Conservation (phyloP, 2,113 vertebrate species). For the Puntigrus tetrazona region DNA sequence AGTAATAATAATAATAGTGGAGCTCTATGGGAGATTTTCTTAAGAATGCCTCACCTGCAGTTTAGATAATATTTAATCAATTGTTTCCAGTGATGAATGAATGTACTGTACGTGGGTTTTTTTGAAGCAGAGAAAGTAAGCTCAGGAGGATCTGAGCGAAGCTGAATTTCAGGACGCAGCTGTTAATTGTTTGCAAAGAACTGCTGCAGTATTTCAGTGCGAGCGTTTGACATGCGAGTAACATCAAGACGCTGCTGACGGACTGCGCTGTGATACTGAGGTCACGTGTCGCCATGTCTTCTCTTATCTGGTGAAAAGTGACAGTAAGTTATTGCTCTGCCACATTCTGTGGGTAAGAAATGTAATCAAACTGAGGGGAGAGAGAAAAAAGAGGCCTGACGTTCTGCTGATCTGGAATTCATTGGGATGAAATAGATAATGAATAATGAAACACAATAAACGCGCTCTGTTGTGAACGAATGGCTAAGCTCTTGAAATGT, state of each 20-base stretch:
- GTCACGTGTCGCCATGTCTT: not conserved
- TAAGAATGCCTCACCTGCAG: not conserved
- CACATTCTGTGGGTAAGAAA: not conserved
- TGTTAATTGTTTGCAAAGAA: not conserved
- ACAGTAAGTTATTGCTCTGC: not conserved
- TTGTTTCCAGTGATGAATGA: not conserved
- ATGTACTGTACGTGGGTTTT: not conserved
- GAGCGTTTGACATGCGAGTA: not conserved
- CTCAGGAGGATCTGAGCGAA: not conserved
- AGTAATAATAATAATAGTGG: not conserved
- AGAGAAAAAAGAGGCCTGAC: not conserved
- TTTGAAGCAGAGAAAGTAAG: not conserved
- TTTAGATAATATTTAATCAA: not conserved
- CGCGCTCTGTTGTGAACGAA: not conserved
- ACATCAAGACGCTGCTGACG: not conserved
- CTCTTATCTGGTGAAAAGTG: not conserved
- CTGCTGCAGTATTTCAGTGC: not conserved
- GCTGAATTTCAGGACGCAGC: not conserved
- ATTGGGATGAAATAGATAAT: conserved; percentile 12
- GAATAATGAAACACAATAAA: not conserved
- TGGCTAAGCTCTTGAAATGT: not conserved
- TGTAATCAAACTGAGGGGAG: not conserved
- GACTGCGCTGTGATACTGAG: not conserved
- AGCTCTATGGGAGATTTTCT: not conserved
- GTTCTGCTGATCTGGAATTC: not conserved